phyloP scores from a whole-genome alignment of 2,113 vertebrate genomes.

The Uropsilus gracilis region DNA sequence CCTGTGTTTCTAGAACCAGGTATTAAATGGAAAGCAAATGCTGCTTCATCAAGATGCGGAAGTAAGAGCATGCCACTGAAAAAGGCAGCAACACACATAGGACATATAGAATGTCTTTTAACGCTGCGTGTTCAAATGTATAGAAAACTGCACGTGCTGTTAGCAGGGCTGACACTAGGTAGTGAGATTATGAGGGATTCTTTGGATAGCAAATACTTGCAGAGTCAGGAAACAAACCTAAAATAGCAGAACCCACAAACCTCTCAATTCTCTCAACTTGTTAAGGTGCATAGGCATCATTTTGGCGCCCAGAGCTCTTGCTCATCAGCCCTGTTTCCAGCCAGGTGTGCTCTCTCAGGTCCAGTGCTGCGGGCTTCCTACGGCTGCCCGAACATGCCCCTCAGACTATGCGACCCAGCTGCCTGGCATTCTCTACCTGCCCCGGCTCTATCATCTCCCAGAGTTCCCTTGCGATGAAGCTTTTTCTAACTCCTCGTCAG shows the following conservation, averaged over 20 bases:
- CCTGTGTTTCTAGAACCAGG: slow-evolving; percentile 5
- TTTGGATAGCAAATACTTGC: neutral
- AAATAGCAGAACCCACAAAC: neutral
- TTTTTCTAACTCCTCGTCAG: neutral
- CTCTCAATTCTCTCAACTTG: neutral
- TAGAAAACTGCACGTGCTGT: neutral
- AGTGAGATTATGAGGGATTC: neutral
- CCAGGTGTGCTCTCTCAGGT: neutral
- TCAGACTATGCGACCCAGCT: neutral
- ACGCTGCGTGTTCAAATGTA: neutral
- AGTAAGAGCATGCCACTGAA: slow-evolving; percentile 38
- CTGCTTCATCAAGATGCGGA: neutral
- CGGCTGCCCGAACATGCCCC: neutral
- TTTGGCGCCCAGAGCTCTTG: neutral
- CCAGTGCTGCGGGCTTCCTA: neutral
- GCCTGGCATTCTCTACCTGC: neutral
- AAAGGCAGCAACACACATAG: neutral
- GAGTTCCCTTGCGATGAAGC: neutral
- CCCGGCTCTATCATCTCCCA: neutral
- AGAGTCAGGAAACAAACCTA: slow-evolving; percentile 35
- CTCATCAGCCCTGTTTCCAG: neutral
- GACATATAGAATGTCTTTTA: neutral
- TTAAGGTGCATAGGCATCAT: neutral
- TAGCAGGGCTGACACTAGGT: neutral
- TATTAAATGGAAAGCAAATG: neutral